A percentile compares a stretch with the other conserved stretches of the same genome.
Conservation (phyloP, 2,888 invertebrate genomes). For the Colletes collaris region DNA sequence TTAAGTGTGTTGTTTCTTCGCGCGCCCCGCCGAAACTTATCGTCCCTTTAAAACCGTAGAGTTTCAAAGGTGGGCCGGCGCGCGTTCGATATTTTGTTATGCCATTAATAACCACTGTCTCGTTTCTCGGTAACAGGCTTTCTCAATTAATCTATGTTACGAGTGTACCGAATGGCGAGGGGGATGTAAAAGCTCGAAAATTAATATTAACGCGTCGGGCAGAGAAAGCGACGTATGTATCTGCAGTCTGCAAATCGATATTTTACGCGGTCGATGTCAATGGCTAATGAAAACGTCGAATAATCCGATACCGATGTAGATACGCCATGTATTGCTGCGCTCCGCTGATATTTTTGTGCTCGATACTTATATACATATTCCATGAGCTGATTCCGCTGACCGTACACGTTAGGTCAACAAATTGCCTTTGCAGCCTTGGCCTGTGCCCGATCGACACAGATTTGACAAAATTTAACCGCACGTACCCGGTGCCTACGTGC, state of each 20-base stretch:
- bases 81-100: constrained; percentile 66
- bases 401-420: constrained; percentile 49
- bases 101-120: constrained; percentile 71
- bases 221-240: constrained; percentile 58
- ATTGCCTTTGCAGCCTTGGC: constrained; percentile 42
- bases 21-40: constrained; percentile 46
- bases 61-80: constrained; percentile 44
- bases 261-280: constrained; percentile 66
- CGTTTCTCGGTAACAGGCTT: constrained; percentile 73
- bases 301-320: constrained; percentile 62
- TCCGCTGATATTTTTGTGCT: constrained; percentile 48
- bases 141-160: constrained; percentile 78
- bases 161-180: constrained; percentile 67
- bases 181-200: constrained; percentile 70
- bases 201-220: constrained; percentile 72
- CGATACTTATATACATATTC: constrained; percentile 39
- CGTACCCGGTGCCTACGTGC: background rate
- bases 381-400: constrained; percentile 54
- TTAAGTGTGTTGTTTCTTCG: constrained; percentile 44
- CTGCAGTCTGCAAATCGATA: constrained; percentile 64
- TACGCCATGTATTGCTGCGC: constrained; percentile 55
- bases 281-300: constrained; percentile 69
- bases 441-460: constrained; percentile 21
- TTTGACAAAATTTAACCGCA: constrained; percentile 29
- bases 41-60: constrained; percentile 55